Evolutionary conservation across 2,113 vertebrate species (phyloP).

Genomic region (Atlantisia rogersi): DNA sequence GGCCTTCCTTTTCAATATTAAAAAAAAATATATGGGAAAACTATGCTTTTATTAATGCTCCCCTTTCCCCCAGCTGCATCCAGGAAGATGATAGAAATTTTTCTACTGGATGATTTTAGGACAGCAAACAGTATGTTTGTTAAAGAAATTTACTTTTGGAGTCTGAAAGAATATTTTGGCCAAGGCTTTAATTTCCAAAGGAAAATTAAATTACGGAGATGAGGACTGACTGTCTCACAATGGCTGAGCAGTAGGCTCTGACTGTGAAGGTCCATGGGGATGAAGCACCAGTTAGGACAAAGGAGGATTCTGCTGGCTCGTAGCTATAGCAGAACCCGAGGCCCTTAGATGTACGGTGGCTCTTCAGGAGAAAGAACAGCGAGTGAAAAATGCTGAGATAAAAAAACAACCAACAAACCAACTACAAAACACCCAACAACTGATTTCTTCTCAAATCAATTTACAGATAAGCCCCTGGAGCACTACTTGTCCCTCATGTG

Average conservation of each 20-base stretch:
- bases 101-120: neutral
- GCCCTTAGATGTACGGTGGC: rapidly evolving
- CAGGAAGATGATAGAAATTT: neutral
- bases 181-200: neutral
- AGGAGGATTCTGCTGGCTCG: neutral
- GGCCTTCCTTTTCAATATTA: neutral
- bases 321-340: neutral
- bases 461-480: rapidly evolving
- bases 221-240: neutral
- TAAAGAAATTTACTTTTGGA: neutral
- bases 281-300: neutral
- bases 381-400: neutral
- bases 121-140: neutral
- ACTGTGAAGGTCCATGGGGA: neutral
- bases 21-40: neutral
- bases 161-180: neutral
- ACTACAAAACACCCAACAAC: rapidly evolving
- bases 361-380: neutral
- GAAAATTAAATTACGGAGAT: neutral
- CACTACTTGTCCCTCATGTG: neutral
- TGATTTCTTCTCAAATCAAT: neutral
- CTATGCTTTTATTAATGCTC: neutral
- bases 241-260: neutral
- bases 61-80: neutral
- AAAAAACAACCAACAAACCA: neutral